Evolutionary conservation across 2,888 invertebrate species (phyloP).

Genomic region (Mylabris sibirica): DNA sequence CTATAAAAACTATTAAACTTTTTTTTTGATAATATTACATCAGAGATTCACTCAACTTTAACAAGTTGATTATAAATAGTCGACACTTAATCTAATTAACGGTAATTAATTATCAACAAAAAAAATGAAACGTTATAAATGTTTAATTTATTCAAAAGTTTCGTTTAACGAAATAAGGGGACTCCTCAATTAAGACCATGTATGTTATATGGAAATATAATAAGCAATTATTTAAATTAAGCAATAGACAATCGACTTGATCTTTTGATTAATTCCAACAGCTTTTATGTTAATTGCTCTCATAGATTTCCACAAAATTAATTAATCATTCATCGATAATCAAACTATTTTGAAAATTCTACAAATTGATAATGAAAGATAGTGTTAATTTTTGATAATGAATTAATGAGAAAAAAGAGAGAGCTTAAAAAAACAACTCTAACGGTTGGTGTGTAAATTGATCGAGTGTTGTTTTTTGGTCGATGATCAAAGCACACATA

Average conservation of each 20-base stretch:
- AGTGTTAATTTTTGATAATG: not conserved
- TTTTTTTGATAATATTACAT: not conserved
- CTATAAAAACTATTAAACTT: not conserved
- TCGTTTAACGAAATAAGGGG: not conserved
- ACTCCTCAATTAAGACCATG: conserved; percentile 46
- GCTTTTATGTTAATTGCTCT: conserved; percentile 43
- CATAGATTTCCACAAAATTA: conserved; percentile 34
- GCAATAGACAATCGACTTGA: conserved; percentile 45
- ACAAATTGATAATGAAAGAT: not conserved
- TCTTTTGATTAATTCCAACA: conserved; percentile 44
- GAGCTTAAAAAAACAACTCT: not conserved
- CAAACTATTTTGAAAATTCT: conserved; percentile 23
- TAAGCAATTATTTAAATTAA: conserved; percentile 48
- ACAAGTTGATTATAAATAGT: conserved; percentile 39
- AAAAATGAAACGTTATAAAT: not conserved
- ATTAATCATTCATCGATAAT: conserved; percentile 35
- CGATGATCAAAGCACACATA: conserved; percentile 29
- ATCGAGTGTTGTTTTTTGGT: conserved; percentile 22
- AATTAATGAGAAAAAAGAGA: not conserved
- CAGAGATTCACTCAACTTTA: not conserved
- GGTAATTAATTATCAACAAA: not conserved
- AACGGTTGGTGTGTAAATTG: conserved; percentile 27
- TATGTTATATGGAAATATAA: conserved; percentile 43
- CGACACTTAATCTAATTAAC: conserved; percentile 11
- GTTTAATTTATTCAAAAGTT: conserved; percentile 3